Evolutionary conservation across 2,797 vertebrate species (phyloP).

Genomic region (Enteromius fasciolatus): DNA sequence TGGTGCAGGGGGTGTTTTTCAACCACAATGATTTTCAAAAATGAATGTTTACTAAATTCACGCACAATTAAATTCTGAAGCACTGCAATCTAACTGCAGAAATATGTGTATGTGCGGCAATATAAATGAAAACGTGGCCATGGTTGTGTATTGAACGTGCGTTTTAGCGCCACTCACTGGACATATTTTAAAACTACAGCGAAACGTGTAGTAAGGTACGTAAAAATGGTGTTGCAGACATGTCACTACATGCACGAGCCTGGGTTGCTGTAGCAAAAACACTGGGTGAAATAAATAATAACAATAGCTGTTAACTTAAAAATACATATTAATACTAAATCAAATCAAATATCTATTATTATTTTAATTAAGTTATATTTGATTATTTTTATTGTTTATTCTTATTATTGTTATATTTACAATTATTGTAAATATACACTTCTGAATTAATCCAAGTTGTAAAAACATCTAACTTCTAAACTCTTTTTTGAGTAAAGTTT

Average conservation of each 20-base stretch:
- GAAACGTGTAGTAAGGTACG: too few relatives aligned
- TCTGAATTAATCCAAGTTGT: not conserved
- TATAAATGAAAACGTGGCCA: not conserved
- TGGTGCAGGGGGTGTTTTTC: not conserved
- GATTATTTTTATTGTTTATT: too few relatives aligned
- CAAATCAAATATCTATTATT: not conserved
- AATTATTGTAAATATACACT: too few relatives aligned
- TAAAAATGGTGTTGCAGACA: too few relatives aligned
- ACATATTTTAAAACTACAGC: too few relatives aligned
- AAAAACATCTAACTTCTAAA: not conserved
- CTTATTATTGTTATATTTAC: too few relatives aligned
- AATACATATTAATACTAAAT: not conserved
- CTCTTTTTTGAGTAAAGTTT: not conserved
- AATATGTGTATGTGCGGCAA: not conserved
- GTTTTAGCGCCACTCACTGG: too few relatives aligned
- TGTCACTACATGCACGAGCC: too few relatives aligned
- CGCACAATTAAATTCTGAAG: too few relatives aligned
- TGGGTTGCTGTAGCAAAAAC: not conserved
- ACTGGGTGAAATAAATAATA: not conserved
- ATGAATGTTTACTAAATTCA: not conserved
- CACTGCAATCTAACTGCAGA: too few relatives aligned
- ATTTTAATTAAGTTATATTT: too few relatives aligned
- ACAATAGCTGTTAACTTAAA: not conserved
- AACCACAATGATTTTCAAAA: not conserved
- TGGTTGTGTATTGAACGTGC: not conserved